Evolutionary conservation across 2,113 vertebrate genomes (phyloP).

Genomic region (Passer montanus): DNA sequence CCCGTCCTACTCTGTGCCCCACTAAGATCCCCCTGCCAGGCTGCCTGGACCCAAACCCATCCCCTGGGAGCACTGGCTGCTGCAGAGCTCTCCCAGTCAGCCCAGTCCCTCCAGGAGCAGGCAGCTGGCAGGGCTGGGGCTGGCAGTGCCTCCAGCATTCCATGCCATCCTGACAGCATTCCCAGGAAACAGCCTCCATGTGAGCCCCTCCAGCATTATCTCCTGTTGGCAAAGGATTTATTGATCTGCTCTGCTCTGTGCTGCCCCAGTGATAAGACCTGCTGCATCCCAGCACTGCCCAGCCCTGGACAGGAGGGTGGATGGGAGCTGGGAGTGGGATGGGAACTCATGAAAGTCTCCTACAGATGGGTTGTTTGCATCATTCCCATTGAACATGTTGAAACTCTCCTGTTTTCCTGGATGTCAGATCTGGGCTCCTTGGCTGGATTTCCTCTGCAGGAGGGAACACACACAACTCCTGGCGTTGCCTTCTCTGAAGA

Average conservation of each 20-base stretch:
- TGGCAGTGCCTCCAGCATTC: background rate
- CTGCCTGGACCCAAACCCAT: background rate
- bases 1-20: background rate
- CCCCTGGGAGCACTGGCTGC: background rate
- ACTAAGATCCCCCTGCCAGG: background rate
- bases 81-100: background rate
- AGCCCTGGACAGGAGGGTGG: background rate
- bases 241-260: rapidly evolving
- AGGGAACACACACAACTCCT: background rate
- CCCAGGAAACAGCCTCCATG: background rate
- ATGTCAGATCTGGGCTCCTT: background rate
- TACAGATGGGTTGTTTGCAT: background rate
- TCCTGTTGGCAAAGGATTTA: background rate
- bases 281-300: background rate
- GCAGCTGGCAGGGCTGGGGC: background rate
- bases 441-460: background rate
- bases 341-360: background rate
- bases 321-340: background rate
- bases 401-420: background rate
- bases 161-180: background rate
- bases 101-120: background rate
- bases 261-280: background rate
- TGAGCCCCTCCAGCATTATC: background rate
- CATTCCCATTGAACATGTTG: background rate
- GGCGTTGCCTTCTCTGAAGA: background rate